Evolutionary conservation across 1,140 invertebrate species (phyloP).

Genomic region (Diabrotica virgifera): DNA sequence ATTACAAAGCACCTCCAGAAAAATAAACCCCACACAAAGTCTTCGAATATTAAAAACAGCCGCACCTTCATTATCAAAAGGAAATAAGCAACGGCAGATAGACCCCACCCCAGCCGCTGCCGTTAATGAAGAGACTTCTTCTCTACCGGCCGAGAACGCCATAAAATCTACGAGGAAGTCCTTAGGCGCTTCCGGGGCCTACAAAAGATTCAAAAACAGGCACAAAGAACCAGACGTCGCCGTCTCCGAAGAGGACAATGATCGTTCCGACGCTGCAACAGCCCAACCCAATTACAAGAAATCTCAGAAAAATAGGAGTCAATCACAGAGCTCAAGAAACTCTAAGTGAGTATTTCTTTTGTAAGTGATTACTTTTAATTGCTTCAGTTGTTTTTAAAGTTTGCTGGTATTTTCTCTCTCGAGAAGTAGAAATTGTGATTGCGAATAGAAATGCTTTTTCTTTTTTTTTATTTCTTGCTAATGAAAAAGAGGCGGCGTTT

Average conservation of each 20-base stretch:
- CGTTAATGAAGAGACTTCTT: slow-evolving; percentile 55
- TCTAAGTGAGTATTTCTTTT: slow-evolving; percentile 37
- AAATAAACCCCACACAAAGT: slow-evolving; percentile 63
- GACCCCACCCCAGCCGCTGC: slow-evolving; percentile 61
- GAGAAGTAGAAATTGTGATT: too few species aligned
- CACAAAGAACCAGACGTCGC: slow-evolving; percentile 43
- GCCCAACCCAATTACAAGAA: slow-evolving; percentile 40
- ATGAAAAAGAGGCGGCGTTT: too few species aligned
- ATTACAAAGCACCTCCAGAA: slow-evolving; percentile 51
- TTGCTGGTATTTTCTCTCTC: too few species aligned
- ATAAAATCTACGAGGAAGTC: slow-evolving; percentile 57
- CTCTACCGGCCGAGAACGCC: slow-evolving; percentile 48
- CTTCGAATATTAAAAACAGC: slow-evolving; percentile 71
- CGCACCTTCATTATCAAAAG: slow-evolving; percentile 58
- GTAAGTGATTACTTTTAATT: slow-evolving; percentile 16
- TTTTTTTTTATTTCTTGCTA: too few species aligned
- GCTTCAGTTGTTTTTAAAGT: neutral
- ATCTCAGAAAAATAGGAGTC: slow-evolving; percentile 26
- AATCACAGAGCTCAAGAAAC: slow-evolving; percentile 36
- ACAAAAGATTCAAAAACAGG: slow-evolving; percentile 43
- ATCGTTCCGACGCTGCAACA: slow-evolving; percentile 27
- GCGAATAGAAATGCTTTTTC: too few species aligned
- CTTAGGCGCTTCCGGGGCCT: slow-evolving; percentile 35
- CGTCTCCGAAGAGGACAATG: slow-evolving; percentile 37
- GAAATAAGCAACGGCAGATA: slow-evolving; percentile 52